Evolutionary conservation across 2,888 invertebrate species (phyloP).

Genomic region (Plagiodera versicolora): DNA sequence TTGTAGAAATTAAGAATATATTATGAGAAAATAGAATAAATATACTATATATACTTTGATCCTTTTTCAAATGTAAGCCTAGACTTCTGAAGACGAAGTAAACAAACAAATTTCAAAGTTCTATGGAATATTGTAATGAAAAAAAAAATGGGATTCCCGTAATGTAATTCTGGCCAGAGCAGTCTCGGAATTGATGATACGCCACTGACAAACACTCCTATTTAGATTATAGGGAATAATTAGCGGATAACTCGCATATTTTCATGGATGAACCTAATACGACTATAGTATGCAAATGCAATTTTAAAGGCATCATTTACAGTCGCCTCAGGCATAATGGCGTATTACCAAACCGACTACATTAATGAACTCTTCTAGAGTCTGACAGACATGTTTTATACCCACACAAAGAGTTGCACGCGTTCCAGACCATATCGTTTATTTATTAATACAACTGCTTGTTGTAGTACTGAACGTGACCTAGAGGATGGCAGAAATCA

Average conservation of each 20-base stretch:
- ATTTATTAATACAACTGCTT: slow-evolving; percentile 54
- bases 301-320: slow-evolving; percentile 55
- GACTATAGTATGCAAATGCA: slow-evolving; percentile 51
- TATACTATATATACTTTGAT: no score
- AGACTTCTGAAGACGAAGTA: no score
- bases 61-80: no score
- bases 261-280: slow-evolving; percentile 33
- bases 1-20: no score
- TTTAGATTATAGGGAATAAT: not conserved
- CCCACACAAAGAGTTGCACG: slow-evolving; percentile 54
- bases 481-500: slow-evolving; percentile 52
- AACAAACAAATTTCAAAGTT: no score
- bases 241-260: slow-evolving; percentile 13
- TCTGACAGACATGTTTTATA: slow-evolving; percentile 55
- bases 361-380: slow-evolving; percentile 55
- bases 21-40: no score
- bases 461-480: slow-evolving; percentile 50
- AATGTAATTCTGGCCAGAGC: no score
- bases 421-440: slow-evolving; percentile 55
- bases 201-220: not conserved
- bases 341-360: slow-evolving; percentile 54
- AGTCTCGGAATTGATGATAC: not conserved
- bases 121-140: no score
- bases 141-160: no score
- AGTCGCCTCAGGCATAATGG: slow-evolving; percentile 51